These are phyloP conservation scores for Schizothorax lantsangensis DNA, from an alignment of 2,797 vertebrate species.

Conservation along the genomic window DNA sequence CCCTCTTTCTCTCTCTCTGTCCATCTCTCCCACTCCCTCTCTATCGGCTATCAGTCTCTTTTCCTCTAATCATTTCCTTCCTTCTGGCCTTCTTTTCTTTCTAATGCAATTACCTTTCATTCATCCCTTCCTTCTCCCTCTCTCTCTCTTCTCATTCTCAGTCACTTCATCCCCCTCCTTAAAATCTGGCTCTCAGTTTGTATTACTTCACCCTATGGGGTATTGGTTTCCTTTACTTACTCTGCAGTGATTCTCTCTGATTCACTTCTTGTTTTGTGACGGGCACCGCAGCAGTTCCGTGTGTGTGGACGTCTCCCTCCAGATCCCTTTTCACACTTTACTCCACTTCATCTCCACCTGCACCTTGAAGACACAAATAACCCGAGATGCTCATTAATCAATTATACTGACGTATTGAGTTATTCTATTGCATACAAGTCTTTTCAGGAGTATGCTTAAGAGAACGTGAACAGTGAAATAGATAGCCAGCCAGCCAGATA, in stretches of 20 bases:
- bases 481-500: neutral
- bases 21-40: slow-evolving; percentile 37
- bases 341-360: slow-evolving; percentile 62
- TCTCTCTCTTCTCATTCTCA: slow-evolving; percentile 55
- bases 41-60: slow-evolving; percentile 69
- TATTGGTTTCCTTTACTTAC: slow-evolving; percentile 72
- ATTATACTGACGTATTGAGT: slow-evolving; percentile 68
- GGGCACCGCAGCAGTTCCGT: slow-evolving; percentile 57
- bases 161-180: slow-evolving; percentile 65
- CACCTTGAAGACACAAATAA: slow-evolving; percentile 65
- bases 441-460: neutral
- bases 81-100: slow-evolving; percentile 80
- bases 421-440: slow-evolving; percentile 66
- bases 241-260: slow-evolving; percentile 64
- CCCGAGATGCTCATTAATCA: slow-evolving; percentile 73
- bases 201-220: slow-evolving; percentile 67
- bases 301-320: slow-evolving; percentile 20
- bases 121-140: slow-evolving; percentile 68
- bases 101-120: slow-evolving; percentile 81
- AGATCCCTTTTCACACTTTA: slow-evolving; percentile 41
- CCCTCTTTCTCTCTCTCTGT: slow-evolving; percentile 62
- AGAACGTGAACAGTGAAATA: neutral
- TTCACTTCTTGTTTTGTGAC: slow-evolving; percentile 68
- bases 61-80: slow-evolving; percentile 85
- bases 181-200: slow-evolving; percentile 63